Conservation (phyloP, 2,888 invertebrate genomes). For the Idaea dimidiata region DNA sequence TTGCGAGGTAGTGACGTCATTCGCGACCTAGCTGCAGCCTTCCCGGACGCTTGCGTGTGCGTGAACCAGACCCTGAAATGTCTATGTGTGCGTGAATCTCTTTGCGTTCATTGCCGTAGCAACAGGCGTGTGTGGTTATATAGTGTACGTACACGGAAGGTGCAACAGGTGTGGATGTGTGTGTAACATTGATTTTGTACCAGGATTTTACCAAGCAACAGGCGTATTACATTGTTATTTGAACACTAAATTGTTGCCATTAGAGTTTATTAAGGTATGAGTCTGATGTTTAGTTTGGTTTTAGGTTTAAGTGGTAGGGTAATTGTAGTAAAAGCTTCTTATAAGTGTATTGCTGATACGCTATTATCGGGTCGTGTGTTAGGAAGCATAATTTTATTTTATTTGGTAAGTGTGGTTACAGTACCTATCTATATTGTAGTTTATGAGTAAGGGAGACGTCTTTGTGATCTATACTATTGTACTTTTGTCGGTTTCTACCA, state of each 20-base stretch:
- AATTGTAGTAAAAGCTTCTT: too few species aligned
- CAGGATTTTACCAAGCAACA: conserved; percentile 49
- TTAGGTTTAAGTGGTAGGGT: conserved; percentile 2
- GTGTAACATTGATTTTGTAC: conserved; percentile 72
- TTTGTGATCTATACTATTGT: too few species aligned
- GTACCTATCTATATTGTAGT: too few species aligned
- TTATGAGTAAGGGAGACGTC: too few species aligned
- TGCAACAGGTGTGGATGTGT: conserved; percentile 63
- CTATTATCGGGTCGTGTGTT: too few species aligned
- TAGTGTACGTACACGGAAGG: conserved; percentile 29
- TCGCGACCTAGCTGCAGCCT: conserved; percentile 81
- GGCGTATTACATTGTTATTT: conserved; percentile 42
- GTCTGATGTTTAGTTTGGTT: neutral
- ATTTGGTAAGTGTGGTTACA: too few species aligned
- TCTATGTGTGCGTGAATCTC: conserved; percentile 32
- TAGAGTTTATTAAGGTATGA: conserved; percentile 14
- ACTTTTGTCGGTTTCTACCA: too few species aligned
- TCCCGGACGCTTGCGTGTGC: conserved; percentile 51
- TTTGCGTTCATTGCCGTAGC: too few species aligned
- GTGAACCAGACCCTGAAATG: conserved; percentile 76
- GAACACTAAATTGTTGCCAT: conserved; percentile 18
- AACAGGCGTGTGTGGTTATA: conserved; percentile 23
- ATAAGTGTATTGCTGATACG: too few species aligned
- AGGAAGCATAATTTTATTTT: too few species aligned
- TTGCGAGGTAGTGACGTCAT: conserved; percentile 80